phyloP scores from a whole-genome alignment of 2,888 invertebrate genomes.

The Calameuta idolon region DNA sequence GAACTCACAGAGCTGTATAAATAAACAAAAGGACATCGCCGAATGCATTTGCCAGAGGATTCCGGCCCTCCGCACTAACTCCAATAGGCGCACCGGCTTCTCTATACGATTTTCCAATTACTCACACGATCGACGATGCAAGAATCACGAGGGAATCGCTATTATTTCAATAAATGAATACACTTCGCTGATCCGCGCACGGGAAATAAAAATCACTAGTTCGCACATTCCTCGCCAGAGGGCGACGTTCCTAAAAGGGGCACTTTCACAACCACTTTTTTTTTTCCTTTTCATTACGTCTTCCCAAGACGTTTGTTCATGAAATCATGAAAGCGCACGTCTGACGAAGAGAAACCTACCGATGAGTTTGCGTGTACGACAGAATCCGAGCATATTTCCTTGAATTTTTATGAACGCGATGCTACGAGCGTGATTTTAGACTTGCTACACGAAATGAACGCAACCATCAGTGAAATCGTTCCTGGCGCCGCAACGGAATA shows the following conservation, averaged over 20 bases:
- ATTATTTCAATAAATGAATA: conserved; percentile 63
- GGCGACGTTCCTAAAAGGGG: conserved; percentile 29
- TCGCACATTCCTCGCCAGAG: conserved; percentile 61
- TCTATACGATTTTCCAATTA: conserved; percentile 31
- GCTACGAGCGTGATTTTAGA: neutral
- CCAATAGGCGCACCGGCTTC: neutral
- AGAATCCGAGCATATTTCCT: neutral
- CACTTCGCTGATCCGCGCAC: conserved; percentile 59
- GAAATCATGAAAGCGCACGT: neutral
- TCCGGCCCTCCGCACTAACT: neutral
- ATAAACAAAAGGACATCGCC: conserved; percentile 54
- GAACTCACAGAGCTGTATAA: conserved; percentile 46
- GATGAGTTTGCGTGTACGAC: neutral
- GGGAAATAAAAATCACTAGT: conserved; percentile 60
- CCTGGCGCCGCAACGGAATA: neutral
- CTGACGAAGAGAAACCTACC: neutral
- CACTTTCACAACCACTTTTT: conserved; percentile 20
- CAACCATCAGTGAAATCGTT: neutral
- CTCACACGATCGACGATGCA: conserved; percentile 53
- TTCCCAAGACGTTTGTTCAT: neutral
- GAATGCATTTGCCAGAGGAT: conserved; percentile 1
- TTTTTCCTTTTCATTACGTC: conserved; percentile 4
- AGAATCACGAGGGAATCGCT: conserved; percentile 46
- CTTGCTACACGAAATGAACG: neutral
- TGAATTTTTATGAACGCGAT: neutral